Conservation (phyloP, 1,140 invertebrate genomes). For the Lucilia sericata region DNA sequence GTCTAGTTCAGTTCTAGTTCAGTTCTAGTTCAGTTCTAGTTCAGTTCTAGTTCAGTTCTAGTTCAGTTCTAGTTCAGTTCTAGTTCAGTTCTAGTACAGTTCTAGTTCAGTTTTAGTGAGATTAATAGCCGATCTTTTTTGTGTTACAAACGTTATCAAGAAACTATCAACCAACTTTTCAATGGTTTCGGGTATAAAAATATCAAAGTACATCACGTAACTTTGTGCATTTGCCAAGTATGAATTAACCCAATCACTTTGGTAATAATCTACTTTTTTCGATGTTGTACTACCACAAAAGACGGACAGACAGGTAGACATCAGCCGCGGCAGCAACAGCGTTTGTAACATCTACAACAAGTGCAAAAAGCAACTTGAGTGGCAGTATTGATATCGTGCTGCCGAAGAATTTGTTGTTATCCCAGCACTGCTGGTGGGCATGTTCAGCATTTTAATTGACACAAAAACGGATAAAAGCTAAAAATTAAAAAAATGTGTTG, state of each 20-base stretch:
- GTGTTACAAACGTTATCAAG: too few relatives aligned
- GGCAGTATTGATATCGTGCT: conserved; percentile 43
- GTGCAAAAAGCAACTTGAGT: conserved; percentile 39
- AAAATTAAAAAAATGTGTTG: background rate
- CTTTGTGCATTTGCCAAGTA: conserved; percentile 23
- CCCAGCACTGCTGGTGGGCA: conserved; percentile 45
- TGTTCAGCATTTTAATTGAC: conserved; percentile 42
- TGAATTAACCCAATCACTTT: conserved; percentile 43
- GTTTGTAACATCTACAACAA: background rate
- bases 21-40: too few relatives aligned
- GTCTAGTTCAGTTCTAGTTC: too few relatives aligned
- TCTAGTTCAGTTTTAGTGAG: too few relatives aligned
- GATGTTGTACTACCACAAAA: background rate
- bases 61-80: too few relatives aligned
- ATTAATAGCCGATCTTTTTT: too few relatives aligned
- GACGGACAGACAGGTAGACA: background rate
- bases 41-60: too few relatives aligned
- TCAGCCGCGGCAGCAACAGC: background rate
- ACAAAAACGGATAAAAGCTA: conserved; percentile 33
- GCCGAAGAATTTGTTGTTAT: conserved; percentile 46
- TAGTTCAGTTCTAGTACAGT: too few relatives aligned
- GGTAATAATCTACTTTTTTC: conserved; percentile 30
- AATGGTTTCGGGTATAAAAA: background rate
- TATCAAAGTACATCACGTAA: conserved; percentile 7
- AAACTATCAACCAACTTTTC: too few relatives aligned